phyloP scores from a whole-genome alignment of 2,797 vertebrate species.

The Acestrorhynchus altus region DNA sequence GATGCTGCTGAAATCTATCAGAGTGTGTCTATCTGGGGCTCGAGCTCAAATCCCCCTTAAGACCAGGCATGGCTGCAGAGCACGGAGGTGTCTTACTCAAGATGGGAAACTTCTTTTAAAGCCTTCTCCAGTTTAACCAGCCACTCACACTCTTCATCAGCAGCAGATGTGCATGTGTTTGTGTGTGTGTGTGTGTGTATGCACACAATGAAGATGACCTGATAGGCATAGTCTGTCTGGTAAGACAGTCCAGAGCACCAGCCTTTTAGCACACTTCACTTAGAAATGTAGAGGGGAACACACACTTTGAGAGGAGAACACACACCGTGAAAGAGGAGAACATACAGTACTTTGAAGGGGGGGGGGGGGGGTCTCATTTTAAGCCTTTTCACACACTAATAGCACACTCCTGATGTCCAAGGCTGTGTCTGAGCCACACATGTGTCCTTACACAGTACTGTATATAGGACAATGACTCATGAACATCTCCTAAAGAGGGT shows the following conservation, averaged over 20 bases:
- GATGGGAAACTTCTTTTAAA: slow-evolving; percentile 77
- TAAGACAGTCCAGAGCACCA: slow-evolving; percentile 44
- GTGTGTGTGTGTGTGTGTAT: slow-evolving; percentile 27
- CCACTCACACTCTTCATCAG: slow-evolving; percentile 72
- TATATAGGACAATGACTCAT: no score
- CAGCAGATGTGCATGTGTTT: slow-evolving; percentile 69
- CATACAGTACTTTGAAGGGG: not conserved
- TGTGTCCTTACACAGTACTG: no score
- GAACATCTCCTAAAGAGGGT: no score
- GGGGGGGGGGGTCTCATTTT: not conserved
- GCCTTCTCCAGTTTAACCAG: slow-evolving; percentile 75
- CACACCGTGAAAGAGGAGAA: slow-evolving; percentile 28
- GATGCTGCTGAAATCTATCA: slow-evolving; percentile 37
- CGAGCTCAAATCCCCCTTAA: slow-evolving; percentile 59
- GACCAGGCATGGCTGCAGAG: slow-evolving; percentile 31
- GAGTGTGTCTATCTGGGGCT: slow-evolving; percentile 28
- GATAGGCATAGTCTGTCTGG: slow-evolving; percentile 29
- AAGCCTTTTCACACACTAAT: no score
- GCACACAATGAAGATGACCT: slow-evolving; percentile 16
- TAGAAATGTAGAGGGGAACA: no score
- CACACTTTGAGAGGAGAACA: slow-evolving; percentile 45
- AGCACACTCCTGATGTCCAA: no score
- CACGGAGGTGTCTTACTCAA: slow-evolving; percentile 56
- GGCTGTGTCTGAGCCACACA: no score
- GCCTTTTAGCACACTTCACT: slow-evolving; percentile 32